phyloP scores from a whole-genome alignment of 2,888 invertebrate genomes.

The Cyclophora albipunctata region DNA sequence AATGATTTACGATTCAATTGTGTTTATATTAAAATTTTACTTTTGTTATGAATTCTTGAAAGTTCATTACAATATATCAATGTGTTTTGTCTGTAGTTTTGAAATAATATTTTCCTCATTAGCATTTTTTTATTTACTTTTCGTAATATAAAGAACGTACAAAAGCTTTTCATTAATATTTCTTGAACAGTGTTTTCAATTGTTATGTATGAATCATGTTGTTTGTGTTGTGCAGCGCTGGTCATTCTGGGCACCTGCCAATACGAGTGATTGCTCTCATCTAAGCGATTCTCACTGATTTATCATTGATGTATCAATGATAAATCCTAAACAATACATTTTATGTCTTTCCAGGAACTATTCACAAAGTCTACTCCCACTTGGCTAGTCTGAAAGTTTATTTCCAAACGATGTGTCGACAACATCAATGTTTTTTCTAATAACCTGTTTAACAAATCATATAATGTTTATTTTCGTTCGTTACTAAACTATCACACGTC shows the following conservation, averaged over 20 bases:
- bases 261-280: too few relatives aligned
- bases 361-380: constrained; percentile 13
- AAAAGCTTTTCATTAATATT: too few relatives aligned
- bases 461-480: constrained; percentile 69
- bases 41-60: constrained; percentile 42
- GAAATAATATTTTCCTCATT: not conserved
- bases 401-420: constrained; percentile 52
- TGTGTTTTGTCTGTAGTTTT: constrained; percentile 23
- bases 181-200: too few relatives aligned
- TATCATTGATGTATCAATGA: too few relatives aligned
- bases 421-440: constrained; percentile 61
- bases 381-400: constrained; percentile 43
- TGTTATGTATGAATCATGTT: too few relatives aligned
- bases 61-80: constrained; percentile 27
- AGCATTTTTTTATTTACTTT: too few relatives aligned
- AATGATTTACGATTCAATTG: constrained; percentile 55
- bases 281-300: too few relatives aligned
- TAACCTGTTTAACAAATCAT: constrained; percentile 69
- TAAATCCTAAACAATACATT: too few relatives aligned
- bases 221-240: too few relatives aligned
- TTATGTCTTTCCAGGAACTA: too few relatives aligned
- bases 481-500: constrained; percentile 65
- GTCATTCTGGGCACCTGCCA: too few relatives aligned
- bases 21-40: constrained; percentile 57
- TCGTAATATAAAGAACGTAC: too few relatives aligned